These are phyloP conservation scores for Periophthalmus modestus DNA, from an alignment of 2,113 vertebrate species.

Conservation along the genomic window DNA sequence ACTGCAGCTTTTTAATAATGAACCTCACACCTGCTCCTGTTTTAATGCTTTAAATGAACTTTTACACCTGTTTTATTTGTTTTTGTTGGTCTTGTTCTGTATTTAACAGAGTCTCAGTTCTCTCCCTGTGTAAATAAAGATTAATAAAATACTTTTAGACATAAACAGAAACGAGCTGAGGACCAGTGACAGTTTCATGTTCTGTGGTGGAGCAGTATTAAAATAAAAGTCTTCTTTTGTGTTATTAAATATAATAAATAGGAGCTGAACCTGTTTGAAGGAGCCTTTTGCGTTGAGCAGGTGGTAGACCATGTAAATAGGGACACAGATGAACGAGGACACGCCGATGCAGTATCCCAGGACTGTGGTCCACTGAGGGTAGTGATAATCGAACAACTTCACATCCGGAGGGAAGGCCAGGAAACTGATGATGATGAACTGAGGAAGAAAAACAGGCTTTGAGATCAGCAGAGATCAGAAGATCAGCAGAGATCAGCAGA, in stretches of 20 bases:
- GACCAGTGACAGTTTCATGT: no score
- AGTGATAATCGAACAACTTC: slow-evolving; percentile 87
- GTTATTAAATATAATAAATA: neutral
- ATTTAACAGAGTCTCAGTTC: no score
- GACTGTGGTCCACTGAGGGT: slow-evolving; percentile 89
- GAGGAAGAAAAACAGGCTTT: slow-evolving; percentile 26
- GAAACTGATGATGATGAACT: slow-evolving; percentile 97
- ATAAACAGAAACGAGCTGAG: no score
- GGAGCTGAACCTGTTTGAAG: slow-evolving; percentile 88
- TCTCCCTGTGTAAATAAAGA: no score
- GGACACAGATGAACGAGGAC: slow-evolving; percentile 94
- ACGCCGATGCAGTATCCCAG: slow-evolving; percentile 93
- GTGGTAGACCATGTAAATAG: slow-evolving; percentile 88
- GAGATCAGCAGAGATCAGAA: no score
- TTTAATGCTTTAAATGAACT: no score
- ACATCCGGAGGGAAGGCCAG: slow-evolving; percentile 87
- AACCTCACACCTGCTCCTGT: no score
- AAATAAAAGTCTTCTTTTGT: neutral
- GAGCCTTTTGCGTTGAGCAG: slow-evolving; percentile 87
- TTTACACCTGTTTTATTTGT: no score
- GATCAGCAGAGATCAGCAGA: no score
- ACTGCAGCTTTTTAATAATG: no score
- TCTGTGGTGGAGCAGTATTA: neutral
- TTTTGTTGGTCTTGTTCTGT: no score
- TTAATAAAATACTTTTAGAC: no score